Base-by-base conservation (phyloP, 2,888 invertebrate species). In the Tinea pellionella region DNA sequence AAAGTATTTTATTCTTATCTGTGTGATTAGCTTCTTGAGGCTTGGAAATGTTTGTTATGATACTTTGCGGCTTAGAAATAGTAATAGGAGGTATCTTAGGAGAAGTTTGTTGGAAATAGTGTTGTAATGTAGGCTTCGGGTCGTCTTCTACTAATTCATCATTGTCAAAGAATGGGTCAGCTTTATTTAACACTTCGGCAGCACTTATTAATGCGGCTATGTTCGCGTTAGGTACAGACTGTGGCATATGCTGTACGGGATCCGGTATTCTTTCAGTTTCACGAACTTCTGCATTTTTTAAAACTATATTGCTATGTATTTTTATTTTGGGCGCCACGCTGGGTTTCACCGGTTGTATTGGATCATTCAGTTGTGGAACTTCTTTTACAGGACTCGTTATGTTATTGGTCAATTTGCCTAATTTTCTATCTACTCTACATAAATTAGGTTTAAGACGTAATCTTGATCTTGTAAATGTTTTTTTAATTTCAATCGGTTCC, bases 241-340 rank as follows among this genome's bases (percentile, higher is more conserved):
- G 51, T 51, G 51, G 51, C 2, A 8, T 41, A 8, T 12, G 9
- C 3, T 41, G 41, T 15, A 16, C 15, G 4, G 51, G 51, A 3
- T 12, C 24, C 16, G 18, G 12, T 53, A 9, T 18, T 12, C n/a
- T 69, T 65, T 81, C 80, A 11, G 67, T 12, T 58, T 81, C 80
- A 61, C 72, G 75, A 16, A 6, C 8, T 1, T 65, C 62, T 37
- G 80, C 79, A n/a, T 71, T 70, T 69, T 81, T 83, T 41, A 86
- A 80, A 1, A 86, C 70, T 60, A 86, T 71, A 62, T 86, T 84
- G 63, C 84, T 86, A 65, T 84, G 80, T 65, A 87, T 86, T 70
- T 83, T 85, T 51, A 86, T 70, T 73, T 73, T 53, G 8, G 37
- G 59, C n/a, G 15, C 15, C 3, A 29, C 53, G 7, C 3, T 41